Percentiles rank a stretch among this genome's conserved stretches.
Evolutionary conservation across 2,113 vertebrate species (phyloP).

Genomic region (Cisticola juncidis): DNA sequence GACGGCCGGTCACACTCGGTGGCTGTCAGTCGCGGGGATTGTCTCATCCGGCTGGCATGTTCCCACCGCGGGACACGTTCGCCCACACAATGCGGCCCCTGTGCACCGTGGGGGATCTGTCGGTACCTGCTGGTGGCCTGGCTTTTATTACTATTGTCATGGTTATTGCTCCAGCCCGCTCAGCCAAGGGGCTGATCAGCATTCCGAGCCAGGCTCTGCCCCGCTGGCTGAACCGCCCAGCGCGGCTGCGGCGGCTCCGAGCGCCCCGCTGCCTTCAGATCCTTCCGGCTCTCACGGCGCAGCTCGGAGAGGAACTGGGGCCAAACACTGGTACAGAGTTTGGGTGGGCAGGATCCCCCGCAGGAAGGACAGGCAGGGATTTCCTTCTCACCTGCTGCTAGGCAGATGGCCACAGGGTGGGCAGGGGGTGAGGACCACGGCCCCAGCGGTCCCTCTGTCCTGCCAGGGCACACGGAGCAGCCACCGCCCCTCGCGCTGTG

Average conservation of each 20-base stretch:
- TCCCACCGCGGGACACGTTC: slow-evolving; percentile 39
- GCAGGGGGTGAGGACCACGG: accelerated
- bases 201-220: slow-evolving; percentile 16
- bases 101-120: slow-evolving; percentile 46
- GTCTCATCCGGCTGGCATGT: slow-evolving; percentile 65
- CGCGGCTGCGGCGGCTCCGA: neutral
- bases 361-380: neutral
- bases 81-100: slow-evolving; percentile 53
- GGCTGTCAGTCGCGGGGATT: slow-evolving; percentile 7
- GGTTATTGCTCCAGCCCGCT: slow-evolving; percentile 20
- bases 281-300: slow-evolving; percentile 34
- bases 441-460: neutral
- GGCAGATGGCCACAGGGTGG: neutral
- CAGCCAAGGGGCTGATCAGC: slow-evolving; percentile 12
- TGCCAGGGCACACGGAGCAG: neutral
- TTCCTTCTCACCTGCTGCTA: neutral
- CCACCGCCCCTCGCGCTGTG: accelerated
- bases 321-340: neutral
- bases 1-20: neutral
- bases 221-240: slow-evolving; percentile 3
- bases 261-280: slow-evolving; percentile 41
- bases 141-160: slow-evolving; percentile 53
- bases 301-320: neutral
- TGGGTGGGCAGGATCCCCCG: neutral
- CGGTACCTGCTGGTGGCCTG: slow-evolving; percentile 63